These are phyloP conservation scores for Phortica variegata DNA, from an alignment of 1,140 invertebrate species.

Conservation along the genomic window DNA sequence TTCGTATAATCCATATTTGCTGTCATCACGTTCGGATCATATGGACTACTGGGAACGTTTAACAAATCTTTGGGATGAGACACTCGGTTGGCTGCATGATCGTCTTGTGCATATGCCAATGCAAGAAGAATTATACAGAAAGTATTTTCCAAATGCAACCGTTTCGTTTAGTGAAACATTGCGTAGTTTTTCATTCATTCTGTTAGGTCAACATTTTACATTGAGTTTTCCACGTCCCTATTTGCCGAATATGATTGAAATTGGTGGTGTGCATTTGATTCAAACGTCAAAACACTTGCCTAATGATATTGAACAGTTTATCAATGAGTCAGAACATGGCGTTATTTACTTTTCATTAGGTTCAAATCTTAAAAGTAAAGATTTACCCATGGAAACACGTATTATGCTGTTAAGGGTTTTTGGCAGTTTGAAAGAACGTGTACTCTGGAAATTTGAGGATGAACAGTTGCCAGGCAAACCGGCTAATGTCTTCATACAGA, in stretches of 20 bases:
- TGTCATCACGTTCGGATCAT: slow-evolving; percentile 35
- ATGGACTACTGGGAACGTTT: slow-evolving; percentile 58
- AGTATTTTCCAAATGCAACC: slow-evolving; percentile 43
- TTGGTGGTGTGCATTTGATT: slow-evolving; percentile 60
- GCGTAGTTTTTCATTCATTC: slow-evolving; percentile 58
- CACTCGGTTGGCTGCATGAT: slow-evolving; percentile 20
- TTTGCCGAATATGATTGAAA: slow-evolving; percentile 59
- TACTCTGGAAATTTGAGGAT: slow-evolving; percentile 64
- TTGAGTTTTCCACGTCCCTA: slow-evolving; percentile 60
- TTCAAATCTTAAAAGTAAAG: slow-evolving; percentile 63
- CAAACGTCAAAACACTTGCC: slow-evolving; percentile 53
- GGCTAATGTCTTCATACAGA: slow-evolving; percentile 64
- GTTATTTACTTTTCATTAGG: slow-evolving; percentile 72
- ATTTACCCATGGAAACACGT: slow-evolving; percentile 58
- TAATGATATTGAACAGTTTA: slow-evolving; percentile 55
- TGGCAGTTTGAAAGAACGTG: slow-evolving; percentile 59
- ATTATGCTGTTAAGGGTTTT: slow-evolving; percentile 59
- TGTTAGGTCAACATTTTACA: slow-evolving; percentile 62
- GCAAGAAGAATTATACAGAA: slow-evolving; percentile 49
- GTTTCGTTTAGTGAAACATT: slow-evolving; percentile 31
- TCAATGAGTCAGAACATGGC: slow-evolving; percentile 63
- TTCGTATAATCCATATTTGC: slow-evolving; percentile 50
- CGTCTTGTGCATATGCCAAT: slow-evolving; percentile 29
- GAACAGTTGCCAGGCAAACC: slow-evolving; percentile 60
- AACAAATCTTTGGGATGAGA: slow-evolving; percentile 45